Percentiles rank a stretch among this genome's conserved stretches.
These are phyloP conservation scores for Peromyscus leucopus DNA, from an alignment of 2,113 vertebrate species.

Conservation along the genomic window DNA sequence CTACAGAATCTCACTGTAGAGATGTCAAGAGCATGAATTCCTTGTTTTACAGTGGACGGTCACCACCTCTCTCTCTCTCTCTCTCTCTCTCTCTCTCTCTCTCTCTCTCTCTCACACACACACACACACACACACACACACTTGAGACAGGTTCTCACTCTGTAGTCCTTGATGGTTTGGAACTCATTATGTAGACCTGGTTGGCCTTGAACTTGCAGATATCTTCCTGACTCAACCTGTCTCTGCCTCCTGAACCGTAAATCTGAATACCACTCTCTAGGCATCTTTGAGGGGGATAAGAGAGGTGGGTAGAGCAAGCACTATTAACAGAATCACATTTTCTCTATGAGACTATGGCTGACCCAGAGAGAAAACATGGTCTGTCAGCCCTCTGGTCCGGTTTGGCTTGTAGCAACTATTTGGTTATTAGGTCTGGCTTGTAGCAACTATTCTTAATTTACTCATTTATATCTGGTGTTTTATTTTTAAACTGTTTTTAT, in stretches of 20 bases:
- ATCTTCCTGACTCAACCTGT: neutral
- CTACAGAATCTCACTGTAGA: neutral
- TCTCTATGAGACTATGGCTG: neutral
- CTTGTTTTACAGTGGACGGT: neutral
- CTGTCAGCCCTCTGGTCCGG: neutral
- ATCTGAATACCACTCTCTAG: neutral
- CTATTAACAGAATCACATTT: neutral
- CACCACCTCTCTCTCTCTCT: too few relatives aligned
- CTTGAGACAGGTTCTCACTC: neutral
- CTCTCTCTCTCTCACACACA: neutral
- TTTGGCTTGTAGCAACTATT: constrained; percentile 14
- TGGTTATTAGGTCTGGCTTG: neutral
- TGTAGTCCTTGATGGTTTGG: neutral
- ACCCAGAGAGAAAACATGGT: neutral
- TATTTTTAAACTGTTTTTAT: constrained; percentile 42
- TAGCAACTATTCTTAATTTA: constrained; percentile 38
- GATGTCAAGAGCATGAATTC: neutral
- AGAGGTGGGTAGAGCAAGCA: neutral
- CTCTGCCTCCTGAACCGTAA: neutral
- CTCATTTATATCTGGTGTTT: constrained; percentile 35
- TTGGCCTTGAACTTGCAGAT: neutral
- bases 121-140: neutral
- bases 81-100: too few relatives aligned
- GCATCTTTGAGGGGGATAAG: neutral
- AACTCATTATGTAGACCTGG: neutral